Base-by-base conservation (phyloP, 2,113 vertebrate species). In the Trichomycterus rosablanca region DNA sequence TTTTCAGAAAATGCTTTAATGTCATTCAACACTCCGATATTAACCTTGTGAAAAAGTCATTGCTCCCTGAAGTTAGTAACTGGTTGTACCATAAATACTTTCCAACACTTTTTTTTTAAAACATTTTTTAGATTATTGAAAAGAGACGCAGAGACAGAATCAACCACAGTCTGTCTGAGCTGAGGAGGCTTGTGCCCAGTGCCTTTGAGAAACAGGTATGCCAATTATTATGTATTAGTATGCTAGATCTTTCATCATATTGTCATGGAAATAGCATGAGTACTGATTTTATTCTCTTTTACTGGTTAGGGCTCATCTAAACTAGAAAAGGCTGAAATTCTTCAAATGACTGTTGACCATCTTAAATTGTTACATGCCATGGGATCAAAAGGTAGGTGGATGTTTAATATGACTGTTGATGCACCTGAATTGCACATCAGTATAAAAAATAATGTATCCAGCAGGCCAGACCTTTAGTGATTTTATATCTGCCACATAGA, bases 321-420 rank as follows among this genome's bases (percentile, higher is more conserved):
- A 75, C 78, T 95, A 79, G 94, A 96, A 80, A 97, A 97, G 76
- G 93, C 94, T 0, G 93, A 97, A 81, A 95, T 97, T 66, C 85
- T 96, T 22, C 94, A 96, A 76, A 95, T 97, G 94, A 96, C 94
- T 0, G 94, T 97, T 66, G 94, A 97, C 74, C 93, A 97, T 72
- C 80, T 97, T 58, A 96, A 96, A 82, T 90, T 94, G 80, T 85
- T 97, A 66, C 93, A 94, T 0, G 90, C 94, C 71, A 92, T 92
- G 59, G 92, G 92, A 26, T 91, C 91, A 11, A 77, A 94, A 84
- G 94, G 94, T 97, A 76, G 73, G 48, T 45, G n/a, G 12, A 32
- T 9, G 10, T 9, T 10, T 35, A 1, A 24, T 4, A 37, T 37
- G 6, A 20, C 18, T 35, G 7, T 49, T 28, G 4, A 26, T 26